Evolutionary conservation across 2,797 vertebrate species (phyloP).

Genomic region (Hydrophis major): DNA sequence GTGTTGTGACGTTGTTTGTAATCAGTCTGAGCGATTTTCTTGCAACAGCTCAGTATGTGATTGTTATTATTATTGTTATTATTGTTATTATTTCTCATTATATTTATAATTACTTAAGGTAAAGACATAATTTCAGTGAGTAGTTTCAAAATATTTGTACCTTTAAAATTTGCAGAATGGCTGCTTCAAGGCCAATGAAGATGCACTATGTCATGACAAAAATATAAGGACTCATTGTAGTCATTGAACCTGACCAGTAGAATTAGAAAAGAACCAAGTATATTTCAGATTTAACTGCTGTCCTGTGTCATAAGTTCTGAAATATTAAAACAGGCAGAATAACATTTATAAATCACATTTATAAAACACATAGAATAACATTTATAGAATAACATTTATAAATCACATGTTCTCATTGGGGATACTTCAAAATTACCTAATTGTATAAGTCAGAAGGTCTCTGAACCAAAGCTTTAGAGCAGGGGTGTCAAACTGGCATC

Average conservation of each 20-base stretch:
- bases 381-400: background rate
- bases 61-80: no score
- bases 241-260: background rate
- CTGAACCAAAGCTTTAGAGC: background rate
- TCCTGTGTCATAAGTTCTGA: background rate
- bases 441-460: background rate
- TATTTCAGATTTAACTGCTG: conserved; percentile 27
- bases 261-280: conserved; percentile 5
- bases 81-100: no score
- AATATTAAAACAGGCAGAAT: background rate
- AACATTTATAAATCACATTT: background rate
- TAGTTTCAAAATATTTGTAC: background rate
- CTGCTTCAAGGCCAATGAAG: background rate
- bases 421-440: background rate
- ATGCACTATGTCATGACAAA: conserved; percentile 28
- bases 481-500: no score
- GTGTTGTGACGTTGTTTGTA: no score
- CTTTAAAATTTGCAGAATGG: background rate
- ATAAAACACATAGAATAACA: no score
- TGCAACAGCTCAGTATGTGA: no score
- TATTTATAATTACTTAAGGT: conserved; percentile 18
- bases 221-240: conserved; percentile 1
- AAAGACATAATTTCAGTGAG: conserved; percentile 12
- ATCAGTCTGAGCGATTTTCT: no score
- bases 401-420: background rate